Base-by-base conservation (phyloP, 2,113 vertebrate genomes). In the Syngnathus scovelli region DNA sequence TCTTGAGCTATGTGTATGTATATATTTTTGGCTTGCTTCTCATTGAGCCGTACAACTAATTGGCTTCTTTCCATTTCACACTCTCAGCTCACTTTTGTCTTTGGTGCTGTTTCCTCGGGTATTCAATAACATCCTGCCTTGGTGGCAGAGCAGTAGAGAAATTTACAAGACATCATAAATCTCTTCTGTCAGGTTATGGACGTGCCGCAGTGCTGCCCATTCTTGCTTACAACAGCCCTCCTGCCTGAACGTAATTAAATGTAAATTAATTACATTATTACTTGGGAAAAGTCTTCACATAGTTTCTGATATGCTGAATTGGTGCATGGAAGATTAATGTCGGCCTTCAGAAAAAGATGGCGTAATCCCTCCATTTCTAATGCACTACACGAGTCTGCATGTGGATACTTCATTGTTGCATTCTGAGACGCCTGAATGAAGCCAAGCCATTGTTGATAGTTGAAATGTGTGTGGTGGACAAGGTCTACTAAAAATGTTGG, bases 231-330 rank as follows among this genome's bases (percentile, higher is more conserved):
- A 70, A 67, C 76, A 69, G 71, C 76, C 71, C 66, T 74, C 70
- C 65, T 65, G 37, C 69, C 62, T 61, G 61, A 67, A 37, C 55
- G n/a, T 86, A 81, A 86, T 85, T 82, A 80, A 80, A 79, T 74
- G 71, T 66, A 82, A 67, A 77, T 72, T 78, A 77, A 88, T 85
- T 74, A 67, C 65, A 80, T 81, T 67, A 75, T 75, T 81, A 72
- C 76, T 68, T 73, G 55, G 49, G 71, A 76, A 72, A 80, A 64
- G 52, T 79, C 66, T 54, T 75, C 61, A 68, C 72, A 49, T 67
- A 70, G 61, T 64, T 80, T 79, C 38, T 7, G 70, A 79, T 87
- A 65, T 75, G 70, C 75, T 66, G 38, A 70, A 13, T 36, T 70
- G 78, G 61, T 64, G 59, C 66, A 16, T 71, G 65, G 67, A 78